Conservation (phyloP, 2,797 vertebrate species). For the Neoniphon sammara region DNA sequence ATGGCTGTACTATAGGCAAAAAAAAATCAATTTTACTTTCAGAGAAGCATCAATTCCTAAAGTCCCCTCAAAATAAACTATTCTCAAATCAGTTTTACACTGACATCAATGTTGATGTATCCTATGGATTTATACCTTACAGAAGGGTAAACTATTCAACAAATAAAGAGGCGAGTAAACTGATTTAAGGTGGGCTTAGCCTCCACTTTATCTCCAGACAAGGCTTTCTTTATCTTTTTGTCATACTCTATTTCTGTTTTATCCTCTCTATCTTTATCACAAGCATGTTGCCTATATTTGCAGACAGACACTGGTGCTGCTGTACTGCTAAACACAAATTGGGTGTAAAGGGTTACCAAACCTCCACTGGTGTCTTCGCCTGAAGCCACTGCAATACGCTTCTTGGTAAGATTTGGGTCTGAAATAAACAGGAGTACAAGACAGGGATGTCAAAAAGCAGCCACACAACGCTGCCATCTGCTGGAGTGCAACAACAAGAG, state of each 20-base stretch:
- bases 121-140: too few species aligned
- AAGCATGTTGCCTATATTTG: background rate
- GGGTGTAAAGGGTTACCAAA: conserved; percentile 20
- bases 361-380: conserved; percentile 26
- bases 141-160: too few species aligned
- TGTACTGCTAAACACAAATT: background rate
- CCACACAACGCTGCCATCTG: conserved; percentile 63
- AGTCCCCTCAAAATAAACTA: too few species aligned
- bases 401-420: conserved; percentile 29
- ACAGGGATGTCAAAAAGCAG: conserved; percentile 10
- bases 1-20: too few species aligned
- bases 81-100: too few species aligned
- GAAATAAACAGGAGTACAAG: conserved; percentile 4
- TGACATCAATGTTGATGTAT: too few species aligned
- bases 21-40: too few species aligned
- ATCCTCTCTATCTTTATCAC: background rate
- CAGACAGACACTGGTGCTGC: background rate
- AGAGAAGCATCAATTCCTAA: too few species aligned
- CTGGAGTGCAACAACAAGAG: conserved; percentile 39
- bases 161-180: background rate
- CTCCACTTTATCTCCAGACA: background rate
- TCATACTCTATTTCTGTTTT: too few species aligned
- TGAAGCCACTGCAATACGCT: conserved; percentile 52
- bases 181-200: background rate
- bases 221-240: background rate